Conservation (phyloP, 1,140 invertebrate genomes). For the Meloidogyne hapla region DNA sequence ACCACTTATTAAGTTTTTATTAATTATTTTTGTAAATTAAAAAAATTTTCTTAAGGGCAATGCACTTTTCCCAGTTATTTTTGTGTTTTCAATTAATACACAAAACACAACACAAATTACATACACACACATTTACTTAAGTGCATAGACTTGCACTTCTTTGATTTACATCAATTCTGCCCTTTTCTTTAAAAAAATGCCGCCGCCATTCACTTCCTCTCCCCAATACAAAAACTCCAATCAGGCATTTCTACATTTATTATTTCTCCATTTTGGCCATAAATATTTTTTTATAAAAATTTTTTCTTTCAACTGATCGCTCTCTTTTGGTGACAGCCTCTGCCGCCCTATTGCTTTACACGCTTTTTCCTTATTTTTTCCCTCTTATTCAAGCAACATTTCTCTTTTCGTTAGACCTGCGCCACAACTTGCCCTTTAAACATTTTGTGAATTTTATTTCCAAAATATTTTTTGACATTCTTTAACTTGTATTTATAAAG, state of each 20-base stretch:
- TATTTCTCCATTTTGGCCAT: not conserved
- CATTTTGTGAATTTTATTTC: not conserved
- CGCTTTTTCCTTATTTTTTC: not conserved
- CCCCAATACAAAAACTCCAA: not conserved
- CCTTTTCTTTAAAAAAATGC: not conserved
- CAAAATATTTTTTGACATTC: not conserved
- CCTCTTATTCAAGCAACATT: not conserved
- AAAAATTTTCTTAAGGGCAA: too few relatives aligned
- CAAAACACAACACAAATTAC: not conserved
- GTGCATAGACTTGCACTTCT: not conserved
- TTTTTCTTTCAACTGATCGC: not conserved
- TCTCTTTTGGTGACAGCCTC: slow-evolving; percentile 4
- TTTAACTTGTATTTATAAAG: not conserved
- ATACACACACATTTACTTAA: not conserved
- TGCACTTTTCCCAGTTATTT: not conserved
- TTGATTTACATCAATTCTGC: not conserved
- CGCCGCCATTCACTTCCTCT: not conserved
- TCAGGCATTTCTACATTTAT: not conserved
- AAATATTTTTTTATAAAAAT: too few relatives aligned
- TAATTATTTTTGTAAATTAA: too few relatives aligned
- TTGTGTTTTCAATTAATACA: not conserved
- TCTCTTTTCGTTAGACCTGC: not conserved
- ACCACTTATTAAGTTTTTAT: too few relatives aligned
- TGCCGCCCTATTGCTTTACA: not conserved
- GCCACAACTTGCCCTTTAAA: not conserved